Base-by-base conservation (phyloP, 2,888 invertebrate genomes). In the Petrolisthes cinctipes region DNA sequence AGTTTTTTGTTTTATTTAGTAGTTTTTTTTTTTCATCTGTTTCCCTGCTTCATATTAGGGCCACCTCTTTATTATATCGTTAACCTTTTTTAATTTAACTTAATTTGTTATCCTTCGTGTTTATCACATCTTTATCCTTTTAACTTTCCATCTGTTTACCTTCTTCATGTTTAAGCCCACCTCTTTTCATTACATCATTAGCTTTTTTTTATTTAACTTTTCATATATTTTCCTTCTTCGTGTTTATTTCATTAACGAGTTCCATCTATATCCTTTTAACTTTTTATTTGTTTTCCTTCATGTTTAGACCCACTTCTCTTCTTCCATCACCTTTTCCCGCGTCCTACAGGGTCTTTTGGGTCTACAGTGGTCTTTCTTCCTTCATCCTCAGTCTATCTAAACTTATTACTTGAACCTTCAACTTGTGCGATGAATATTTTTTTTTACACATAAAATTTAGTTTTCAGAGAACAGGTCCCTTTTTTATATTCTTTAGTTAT, bases 181-280 rank as follows among this genome's bases (percentile, higher is more conserved):
- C n/a, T n/a, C 17, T 57, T 14, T 7, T 54, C 53, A 37, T 54
- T 54, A 11, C 53, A 11, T 54, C 53, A 92, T 93, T 89, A 92
- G 14, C 57, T 57, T 79, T 51, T 78, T 78, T 51, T 78, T 37
- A 37, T 78, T 7, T 78, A 11, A 17, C 76, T 20, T 54, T 37
- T 54, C 54, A 17, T 78, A 4, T 78, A 37, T 23, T 54, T 78
- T 54, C 51, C 78, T 75, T 54, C 54, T 54, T n/a, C 78, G 1
- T 78, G 17, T 37, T 17, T 23, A 6, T 78, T 51, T 78, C 37
- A 37, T 54, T 7, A 37, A 17, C 51, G 0, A 7, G 17, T 78
- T 54, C 51, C 37, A 6, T 37, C 37, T 4, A 23, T 37, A 11
- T 37, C 4, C 23, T 76, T 11, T 76, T 37, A 37, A 37, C 37